Conservation (phyloP, 2,113 vertebrate genomes). For the Merops nubicus region DNA sequence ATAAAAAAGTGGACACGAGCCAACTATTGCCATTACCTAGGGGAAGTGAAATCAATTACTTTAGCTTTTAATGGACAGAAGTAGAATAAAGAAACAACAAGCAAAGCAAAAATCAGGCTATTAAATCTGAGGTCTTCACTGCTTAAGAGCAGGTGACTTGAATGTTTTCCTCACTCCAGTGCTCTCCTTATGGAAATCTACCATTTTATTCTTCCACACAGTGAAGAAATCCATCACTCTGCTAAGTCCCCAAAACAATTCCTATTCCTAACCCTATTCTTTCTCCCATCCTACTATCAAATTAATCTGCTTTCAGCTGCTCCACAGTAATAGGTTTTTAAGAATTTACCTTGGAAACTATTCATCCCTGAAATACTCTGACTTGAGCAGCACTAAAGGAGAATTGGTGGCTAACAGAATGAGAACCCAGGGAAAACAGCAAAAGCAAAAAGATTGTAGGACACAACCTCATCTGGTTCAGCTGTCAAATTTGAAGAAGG, state of each 20-base stretch:
- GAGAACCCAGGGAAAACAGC: background rate
- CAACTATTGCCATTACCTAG: background rate
- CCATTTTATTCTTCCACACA: background rate
- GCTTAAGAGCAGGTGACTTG: background rate
- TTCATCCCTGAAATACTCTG: background rate
- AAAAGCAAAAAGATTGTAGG: background rate
- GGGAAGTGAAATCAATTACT: background rate
- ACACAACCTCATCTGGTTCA: background rate
- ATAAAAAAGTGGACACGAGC: background rate
- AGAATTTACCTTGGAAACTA: background rate
- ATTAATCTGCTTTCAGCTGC: background rate
- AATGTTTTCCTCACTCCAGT: background rate
- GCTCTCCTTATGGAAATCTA: background rate
- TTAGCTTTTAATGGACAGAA: background rate
- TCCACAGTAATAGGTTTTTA: background rate
- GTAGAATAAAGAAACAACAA: background rate
- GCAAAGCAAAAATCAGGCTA: background rate
- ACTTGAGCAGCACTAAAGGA: background rate
- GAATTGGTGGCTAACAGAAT: background rate
- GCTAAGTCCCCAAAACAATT: background rate
- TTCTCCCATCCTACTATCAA: background rate
- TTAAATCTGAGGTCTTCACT: background rate
- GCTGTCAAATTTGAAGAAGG: background rate
- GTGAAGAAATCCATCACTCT: background rate
- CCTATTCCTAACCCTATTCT: background rate